phyloP scores from a whole-genome alignment of 1,140 invertebrate genomes.

The Caerostris extrusa region DNA sequence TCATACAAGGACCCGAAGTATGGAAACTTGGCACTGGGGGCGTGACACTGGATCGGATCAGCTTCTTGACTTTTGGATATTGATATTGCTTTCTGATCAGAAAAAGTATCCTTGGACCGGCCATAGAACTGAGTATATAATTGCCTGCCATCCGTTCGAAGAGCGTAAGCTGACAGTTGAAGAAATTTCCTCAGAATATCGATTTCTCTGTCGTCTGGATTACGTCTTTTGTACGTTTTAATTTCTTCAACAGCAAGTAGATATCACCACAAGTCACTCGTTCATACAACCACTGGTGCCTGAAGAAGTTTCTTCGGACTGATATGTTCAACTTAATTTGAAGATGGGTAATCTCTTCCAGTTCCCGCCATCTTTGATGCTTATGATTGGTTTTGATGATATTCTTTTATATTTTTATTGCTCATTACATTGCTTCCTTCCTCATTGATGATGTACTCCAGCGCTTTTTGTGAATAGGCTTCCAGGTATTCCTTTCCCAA shows the following conservation, averaged over 20 bases:
- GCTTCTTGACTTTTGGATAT: conserved; percentile 48
- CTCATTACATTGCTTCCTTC: neutral
- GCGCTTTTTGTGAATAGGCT: neutral
- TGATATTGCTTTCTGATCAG: conserved; percentile 43
- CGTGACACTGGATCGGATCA: neutral
- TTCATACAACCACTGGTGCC: conserved; percentile 5
- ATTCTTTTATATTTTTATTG: neutral
- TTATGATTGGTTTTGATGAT: conserved; percentile 55
- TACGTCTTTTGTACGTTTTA: conserved; percentile 63
- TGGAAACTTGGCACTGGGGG: conserved; percentile 52
- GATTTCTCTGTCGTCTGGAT: conserved; percentile 70
- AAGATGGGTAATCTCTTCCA: conserved; percentile 54
- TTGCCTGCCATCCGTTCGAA: conserved; percentile 36
- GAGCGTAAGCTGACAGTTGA: conserved; percentile 50
- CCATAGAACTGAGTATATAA: conserved; percentile 63
- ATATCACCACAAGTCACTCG: conserved; percentile 39
- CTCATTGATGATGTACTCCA: neutral
- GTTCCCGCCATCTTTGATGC: conserved; percentile 66
- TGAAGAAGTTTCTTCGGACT: conserved; percentile 41
- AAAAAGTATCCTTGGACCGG: conserved; percentile 18
- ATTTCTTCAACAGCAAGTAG: conserved; percentile 67
- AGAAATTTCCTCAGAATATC: conserved; percentile 61
- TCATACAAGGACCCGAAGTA: conserved; percentile 29
- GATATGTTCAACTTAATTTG: conserved; percentile 62
- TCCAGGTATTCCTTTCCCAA: conserved; percentile 37